A percentile compares a stretch with the other conserved stretches of the same genome.
These are phyloP conservation scores for Montifringilla adamsi DNA, from an alignment of 2,113 vertebrate genomes.

Conservation along the genomic window DNA sequence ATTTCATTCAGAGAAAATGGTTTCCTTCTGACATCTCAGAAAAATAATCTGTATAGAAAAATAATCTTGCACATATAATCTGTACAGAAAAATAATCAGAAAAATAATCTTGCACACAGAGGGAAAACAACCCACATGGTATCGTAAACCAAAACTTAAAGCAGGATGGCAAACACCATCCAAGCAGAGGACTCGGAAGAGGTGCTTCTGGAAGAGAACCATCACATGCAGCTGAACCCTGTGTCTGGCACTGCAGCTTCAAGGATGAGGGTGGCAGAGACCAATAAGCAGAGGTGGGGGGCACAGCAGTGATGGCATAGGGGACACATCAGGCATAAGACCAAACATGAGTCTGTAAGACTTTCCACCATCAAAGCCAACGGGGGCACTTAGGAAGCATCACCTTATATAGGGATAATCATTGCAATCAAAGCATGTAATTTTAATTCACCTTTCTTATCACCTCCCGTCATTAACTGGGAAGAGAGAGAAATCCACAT, in stretches of 20 bases:
- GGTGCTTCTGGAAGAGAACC: not conserved
- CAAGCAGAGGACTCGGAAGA: not conserved
- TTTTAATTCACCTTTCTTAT: not conserved
- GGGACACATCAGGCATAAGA: not conserved
- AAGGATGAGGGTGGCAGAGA: not conserved
- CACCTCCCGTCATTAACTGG: not conserved
- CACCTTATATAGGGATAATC: not conserved
- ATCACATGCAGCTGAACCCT: not conserved
- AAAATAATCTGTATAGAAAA: not conserved
- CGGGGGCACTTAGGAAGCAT: not conserved
- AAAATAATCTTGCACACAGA: not conserved
- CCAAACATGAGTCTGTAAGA: not conserved
- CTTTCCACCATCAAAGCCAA: not conserved
- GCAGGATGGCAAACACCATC: not conserved
- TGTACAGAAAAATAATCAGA: not conserved
- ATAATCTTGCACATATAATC: not conserved
- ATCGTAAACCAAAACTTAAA: not conserved
- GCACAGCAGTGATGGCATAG: accelerated
- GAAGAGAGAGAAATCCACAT: not conserved
- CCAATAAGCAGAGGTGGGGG: not conserved
- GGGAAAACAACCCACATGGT: not conserved
- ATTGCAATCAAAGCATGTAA: not conserved
- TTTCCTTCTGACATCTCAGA: not conserved
- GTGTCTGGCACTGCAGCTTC: accelerated
- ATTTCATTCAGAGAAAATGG: not conserved